Evolutionary conservation across 2,888 invertebrate genomes (phyloP).

Genomic region (Penaeus monodon): DNA sequence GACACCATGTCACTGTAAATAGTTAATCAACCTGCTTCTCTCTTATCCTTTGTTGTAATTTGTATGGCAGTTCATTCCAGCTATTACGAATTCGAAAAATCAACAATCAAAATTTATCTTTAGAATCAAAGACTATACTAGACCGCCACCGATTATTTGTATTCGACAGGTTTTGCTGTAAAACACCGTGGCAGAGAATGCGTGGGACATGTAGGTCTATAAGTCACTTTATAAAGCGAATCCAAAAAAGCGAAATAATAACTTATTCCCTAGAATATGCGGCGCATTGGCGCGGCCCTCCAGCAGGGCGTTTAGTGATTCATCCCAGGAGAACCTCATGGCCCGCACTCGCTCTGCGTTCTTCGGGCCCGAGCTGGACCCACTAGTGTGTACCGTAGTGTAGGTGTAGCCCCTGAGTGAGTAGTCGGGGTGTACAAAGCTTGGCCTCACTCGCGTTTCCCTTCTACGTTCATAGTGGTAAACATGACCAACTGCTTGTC

Average conservation of each 20-base stretch:
- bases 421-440: constrained; percentile 39
- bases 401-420: constrained; percentile 39
- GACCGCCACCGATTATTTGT: constrained; percentile 37
- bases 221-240: background rate
- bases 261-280: too few species aligned
- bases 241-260: too few species aligned
- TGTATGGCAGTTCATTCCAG: constrained; percentile 35
- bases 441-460: constrained; percentile 39
- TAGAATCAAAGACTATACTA: constrained; percentile 35
- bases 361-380: constrained; percentile 4
- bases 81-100: constrained; percentile 9
- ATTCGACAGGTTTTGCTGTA: constrained; percentile 6
- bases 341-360: too few species aligned
- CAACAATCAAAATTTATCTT: constrained; percentile 35
- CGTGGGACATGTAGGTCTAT: constrained; percentile 1
- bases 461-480: background rate
- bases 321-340: too few species aligned
- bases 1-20: constrained; percentile 28
- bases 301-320: too few species aligned
- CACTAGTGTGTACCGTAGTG: constrained; percentile 28
- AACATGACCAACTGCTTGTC: background rate
- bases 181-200: constrained; percentile 21
- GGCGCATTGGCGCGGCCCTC: too few species aligned
- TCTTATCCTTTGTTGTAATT: constrained; percentile 27
- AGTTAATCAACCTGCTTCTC: constrained; percentile 39